phyloP scores from a whole-genome alignment of 2,888 invertebrate species.

The Esperia sulphurella region DNA sequence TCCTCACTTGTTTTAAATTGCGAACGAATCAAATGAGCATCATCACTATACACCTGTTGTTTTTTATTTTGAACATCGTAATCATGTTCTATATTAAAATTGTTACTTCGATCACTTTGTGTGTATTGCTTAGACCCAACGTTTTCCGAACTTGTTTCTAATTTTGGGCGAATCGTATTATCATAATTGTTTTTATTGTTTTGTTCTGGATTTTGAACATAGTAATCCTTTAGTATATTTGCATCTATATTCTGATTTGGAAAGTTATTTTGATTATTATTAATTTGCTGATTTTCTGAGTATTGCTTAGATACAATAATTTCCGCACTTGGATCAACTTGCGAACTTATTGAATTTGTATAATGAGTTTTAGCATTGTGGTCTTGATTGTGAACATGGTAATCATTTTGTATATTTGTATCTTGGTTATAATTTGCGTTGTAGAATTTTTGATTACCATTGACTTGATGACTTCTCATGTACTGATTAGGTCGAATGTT shows the following conservation, averaged over 20 bases:
- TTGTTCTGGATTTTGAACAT: constrained; percentile 2
- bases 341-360: constrained; percentile 53
- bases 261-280: background rate
- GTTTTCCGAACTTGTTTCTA: too few species aligned
- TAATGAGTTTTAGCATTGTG: constrained; percentile 34
- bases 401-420: constrained; percentile 8
- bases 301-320: background rate
- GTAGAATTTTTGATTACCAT: too few species aligned
- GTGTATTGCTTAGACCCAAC: too few species aligned
- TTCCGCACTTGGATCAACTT: constrained; percentile 36
- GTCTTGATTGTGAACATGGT: constrained; percentile 2
- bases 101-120: too few species aligned
- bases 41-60: too few species aligned
- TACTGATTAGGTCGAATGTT: constrained; percentile 1
- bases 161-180: too few species aligned
- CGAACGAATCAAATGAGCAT: too few species aligned
- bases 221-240: too few species aligned
- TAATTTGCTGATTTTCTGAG: constrained; percentile 4
- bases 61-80: too few species aligned
- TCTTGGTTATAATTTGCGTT: constrained; percentile 14
- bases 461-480: constrained; percentile 4
- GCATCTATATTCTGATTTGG: background rate
- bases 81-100: too few species aligned
- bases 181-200: background rate
- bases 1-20: background rate